These are phyloP conservation scores for Willisornis vidua DNA, from an alignment of 2,113 vertebrate species.

Conservation along the genomic window DNA sequence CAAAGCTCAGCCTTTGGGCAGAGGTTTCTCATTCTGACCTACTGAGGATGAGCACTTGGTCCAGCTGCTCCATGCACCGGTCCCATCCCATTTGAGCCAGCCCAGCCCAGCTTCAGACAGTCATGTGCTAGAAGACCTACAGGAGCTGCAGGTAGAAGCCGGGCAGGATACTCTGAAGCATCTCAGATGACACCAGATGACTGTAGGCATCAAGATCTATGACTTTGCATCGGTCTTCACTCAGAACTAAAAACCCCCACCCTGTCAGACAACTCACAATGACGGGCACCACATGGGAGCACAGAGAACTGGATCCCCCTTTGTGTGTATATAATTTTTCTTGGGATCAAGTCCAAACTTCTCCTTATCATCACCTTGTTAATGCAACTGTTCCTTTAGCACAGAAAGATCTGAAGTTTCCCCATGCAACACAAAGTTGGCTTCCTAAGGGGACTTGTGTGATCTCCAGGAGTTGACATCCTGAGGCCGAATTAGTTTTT, in stretches of 20 bases:
- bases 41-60: background rate
- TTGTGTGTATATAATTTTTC: background rate
- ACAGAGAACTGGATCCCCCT: background rate
- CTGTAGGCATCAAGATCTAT: background rate
- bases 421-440: background rate
- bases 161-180: background rate
- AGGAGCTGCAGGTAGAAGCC: background rate
- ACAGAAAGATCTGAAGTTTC: background rate
- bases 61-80: background rate
- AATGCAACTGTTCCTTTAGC: background rate
- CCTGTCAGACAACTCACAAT: background rate
- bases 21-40: background rate
- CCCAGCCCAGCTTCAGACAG: background rate
- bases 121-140: rapidly evolving
- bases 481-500: constrained; percentile 40
- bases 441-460: background rate
- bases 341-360: background rate
- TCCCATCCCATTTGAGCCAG: background rate
- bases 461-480: constrained; percentile 47
- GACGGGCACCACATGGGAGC: background rate
- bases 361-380: background rate
- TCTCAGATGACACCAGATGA: background rate
- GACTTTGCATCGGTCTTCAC: background rate
- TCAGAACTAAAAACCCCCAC: background rate
- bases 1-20: background rate